These are phyloP conservation scores for Hemicentrotus pulcherrimus DNA, from an alignment of 35 echinoderm and acorn worm species.

Conservation along the genomic window DNA sequence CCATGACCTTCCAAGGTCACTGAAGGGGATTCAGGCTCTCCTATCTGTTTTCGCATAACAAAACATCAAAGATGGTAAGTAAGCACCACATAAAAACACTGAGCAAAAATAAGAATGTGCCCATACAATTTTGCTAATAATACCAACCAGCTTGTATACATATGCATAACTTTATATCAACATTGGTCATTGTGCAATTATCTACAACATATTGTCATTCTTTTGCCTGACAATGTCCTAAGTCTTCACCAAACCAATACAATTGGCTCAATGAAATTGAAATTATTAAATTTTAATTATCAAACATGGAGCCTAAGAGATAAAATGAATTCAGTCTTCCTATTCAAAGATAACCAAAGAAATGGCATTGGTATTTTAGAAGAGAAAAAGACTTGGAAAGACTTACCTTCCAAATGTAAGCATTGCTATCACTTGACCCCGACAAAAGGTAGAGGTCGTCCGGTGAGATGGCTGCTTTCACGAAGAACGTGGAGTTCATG, in stretches of 20 bases:
- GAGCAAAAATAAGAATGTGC: too few species aligned
- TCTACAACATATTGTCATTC: too few species aligned
- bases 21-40: slow-evolving; percentile 59
- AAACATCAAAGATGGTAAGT: not conserved
- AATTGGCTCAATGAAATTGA: too few species aligned
- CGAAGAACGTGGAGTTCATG: slow-evolving; percentile 87
- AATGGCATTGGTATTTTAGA: not conserved
- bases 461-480: slow-evolving; percentile 74
- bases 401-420: slow-evolving; percentile 92
- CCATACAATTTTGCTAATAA: too few species aligned
- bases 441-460: slow-evolving; percentile 82
- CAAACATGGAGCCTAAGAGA: too few species aligned
- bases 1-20: slow-evolving; percentile 68
- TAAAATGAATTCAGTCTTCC: too few species aligned
- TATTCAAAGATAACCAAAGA: not conserved
- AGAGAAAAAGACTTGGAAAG: not conserved
- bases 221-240: too few species aligned
- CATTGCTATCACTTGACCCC: slow-evolving; percentile 88
- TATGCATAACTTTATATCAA: too few species aligned
- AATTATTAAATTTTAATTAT: too few species aligned
- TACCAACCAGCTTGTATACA: too few species aligned
- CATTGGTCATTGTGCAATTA: too few species aligned
- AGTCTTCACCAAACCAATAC: too few species aligned
- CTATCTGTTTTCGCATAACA: slow-evolving; percentile 46
- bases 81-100: not conserved